phyloP scores from a whole-genome alignment of 2,797 vertebrate genomes.

The Morelia viridis region DNA sequence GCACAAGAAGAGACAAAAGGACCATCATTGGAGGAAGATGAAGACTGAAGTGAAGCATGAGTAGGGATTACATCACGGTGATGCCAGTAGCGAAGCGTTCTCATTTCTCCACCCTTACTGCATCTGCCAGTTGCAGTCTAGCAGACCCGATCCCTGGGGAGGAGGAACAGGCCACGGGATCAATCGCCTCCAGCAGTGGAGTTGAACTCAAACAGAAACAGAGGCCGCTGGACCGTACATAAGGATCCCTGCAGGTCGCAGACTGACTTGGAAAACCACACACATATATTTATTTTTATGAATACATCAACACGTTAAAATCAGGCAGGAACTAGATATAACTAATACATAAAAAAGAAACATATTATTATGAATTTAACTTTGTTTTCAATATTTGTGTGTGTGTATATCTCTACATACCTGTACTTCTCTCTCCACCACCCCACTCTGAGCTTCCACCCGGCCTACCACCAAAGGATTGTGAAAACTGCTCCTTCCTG shows the following conservation, averaged over 20 bases:
- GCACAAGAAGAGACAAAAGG: not conserved
- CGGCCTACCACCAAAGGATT: not conserved
- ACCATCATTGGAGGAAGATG: not conserved
- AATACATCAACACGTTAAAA: not conserved
- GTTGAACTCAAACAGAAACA: not conserved
- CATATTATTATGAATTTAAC: not conserved
- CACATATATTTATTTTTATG: not conserved
- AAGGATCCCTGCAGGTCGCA: no score
- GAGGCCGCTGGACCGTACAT: no score
- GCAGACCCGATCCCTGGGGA: not conserved
- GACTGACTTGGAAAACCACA: no score
- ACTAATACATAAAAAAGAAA: not conserved
- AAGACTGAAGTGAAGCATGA: not conserved
- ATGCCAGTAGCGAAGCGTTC: not conserved
- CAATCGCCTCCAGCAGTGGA: not conserved
- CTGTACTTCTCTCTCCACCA: not conserved
- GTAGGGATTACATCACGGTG: not conserved
- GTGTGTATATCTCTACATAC: not conserved
- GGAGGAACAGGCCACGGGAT: not conserved
- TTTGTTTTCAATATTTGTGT: not conserved
- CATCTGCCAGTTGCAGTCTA: not conserved
- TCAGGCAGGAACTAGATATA: not conserved
- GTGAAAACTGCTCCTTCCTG: not conserved
- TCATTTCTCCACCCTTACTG: not conserved
- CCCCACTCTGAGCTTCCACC: not conserved